Evolutionary conservation across 2,888 invertebrate genomes (phyloP).

Genomic region (Drosophila longiperda): DNA sequence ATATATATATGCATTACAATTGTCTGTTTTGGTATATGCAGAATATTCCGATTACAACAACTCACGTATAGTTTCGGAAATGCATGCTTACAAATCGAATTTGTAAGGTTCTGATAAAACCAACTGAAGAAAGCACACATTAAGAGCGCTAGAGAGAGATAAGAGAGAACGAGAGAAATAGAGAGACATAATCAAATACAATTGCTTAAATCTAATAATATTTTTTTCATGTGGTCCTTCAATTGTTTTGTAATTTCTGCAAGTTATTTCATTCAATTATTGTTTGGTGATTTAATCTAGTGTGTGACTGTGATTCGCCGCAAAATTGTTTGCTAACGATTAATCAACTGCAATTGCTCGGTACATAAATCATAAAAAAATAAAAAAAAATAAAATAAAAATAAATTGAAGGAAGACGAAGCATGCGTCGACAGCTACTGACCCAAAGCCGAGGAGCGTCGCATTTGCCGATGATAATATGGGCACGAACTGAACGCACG

Average conservation of each 20-base stretch:
- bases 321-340: conserved; percentile 49
- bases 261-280: neutral
- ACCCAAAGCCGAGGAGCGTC: conserved; percentile 44
- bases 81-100: no score
- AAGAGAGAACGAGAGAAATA: neutral
- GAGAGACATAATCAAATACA: neutral
- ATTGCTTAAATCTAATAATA: neutral
- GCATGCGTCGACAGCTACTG: conserved; percentile 71
- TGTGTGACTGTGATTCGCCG: conserved; percentile 37
- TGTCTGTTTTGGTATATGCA: no score
- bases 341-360: conserved; percentile 60
- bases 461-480: conserved; percentile 36
- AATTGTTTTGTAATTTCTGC: conserved; percentile 3
- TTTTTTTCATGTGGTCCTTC: neutral
- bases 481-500: conserved; percentile 82
- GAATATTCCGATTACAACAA: no score
- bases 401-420: neutral
- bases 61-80: no score
- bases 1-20: no score
- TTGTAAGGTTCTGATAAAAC: no score
- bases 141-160: no score
- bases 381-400: conserved; percentile 5
- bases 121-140: no score
- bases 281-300: conserved; percentile 6
- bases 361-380: conserved; percentile 59